Percentiles rank a stretch among this genome's conserved stretches.
Evolutionary conservation across 2,888 invertebrate genomes (phyloP).

Genomic region (Julus scandinavius): DNA sequence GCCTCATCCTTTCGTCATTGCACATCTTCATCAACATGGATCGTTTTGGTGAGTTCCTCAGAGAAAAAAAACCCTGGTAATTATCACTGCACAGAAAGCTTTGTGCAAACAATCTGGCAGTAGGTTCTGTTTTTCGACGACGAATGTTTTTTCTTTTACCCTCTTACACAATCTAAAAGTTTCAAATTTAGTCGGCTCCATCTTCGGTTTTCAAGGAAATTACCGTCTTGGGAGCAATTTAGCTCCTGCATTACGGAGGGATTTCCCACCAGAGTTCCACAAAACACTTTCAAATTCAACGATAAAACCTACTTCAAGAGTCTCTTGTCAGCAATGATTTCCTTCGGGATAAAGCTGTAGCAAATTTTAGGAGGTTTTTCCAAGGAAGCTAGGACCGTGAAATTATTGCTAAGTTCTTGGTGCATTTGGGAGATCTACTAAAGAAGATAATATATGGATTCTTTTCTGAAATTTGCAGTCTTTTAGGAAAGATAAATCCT

Average conservation of each 20-base stretch:
- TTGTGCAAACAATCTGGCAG: neutral
- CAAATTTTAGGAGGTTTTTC: neutral
- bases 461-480: neutral
- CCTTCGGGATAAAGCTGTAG: conserved; percentile 29
- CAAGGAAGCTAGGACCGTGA: conserved; percentile 31
- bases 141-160: neutral
- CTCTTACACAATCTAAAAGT: neutral
- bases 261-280: conserved; percentile 17
- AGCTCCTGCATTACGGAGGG: neutral
- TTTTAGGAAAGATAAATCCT: conserved; percentile 2
- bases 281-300: conserved; percentile 39
- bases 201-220: neutral
- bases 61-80: neutral
- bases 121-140: neutral
- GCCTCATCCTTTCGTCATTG: conserved; percentile 47
- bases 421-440: neutral
- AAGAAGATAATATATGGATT: neutral
- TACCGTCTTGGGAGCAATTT: neutral
- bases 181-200: neutral
- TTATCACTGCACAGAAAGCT: neutral
- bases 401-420: conserved; percentile 12
- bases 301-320: conserved; percentile 16
- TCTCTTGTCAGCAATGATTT: conserved; percentile 42
- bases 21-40: conserved; percentile 45
- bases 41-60: neutral